These are phyloP conservation scores for Antrozous pallidus DNA, from an alignment of 2,797 vertebrate genomes.

Conservation along the genomic window DNA sequence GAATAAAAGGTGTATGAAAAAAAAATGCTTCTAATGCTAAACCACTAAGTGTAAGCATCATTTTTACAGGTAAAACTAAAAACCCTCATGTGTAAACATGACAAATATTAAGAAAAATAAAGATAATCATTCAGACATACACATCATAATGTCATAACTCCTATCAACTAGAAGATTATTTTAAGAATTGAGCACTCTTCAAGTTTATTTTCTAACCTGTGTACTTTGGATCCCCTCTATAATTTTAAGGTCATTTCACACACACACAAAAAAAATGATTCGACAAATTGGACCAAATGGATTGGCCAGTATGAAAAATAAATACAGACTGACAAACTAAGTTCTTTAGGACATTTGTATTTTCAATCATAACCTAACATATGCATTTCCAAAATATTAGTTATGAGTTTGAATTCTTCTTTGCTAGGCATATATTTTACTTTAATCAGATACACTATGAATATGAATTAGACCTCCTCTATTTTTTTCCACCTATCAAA, in stretches of 20 bases:
- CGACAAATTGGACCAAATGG: neutral
- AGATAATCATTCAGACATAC: neutral
- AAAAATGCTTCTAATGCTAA: neutral
- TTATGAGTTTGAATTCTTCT: constrained; percentile 59
- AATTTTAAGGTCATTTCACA: neutral
- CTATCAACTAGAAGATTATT: neutral
- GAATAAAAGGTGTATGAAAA: neutral
- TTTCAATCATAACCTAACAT: neutral
- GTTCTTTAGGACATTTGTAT: neutral
- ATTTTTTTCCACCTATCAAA: constrained; percentile 69
- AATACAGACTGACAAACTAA: neutral
- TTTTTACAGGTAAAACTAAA: neutral
- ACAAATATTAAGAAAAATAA: neutral
- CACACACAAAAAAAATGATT: neutral
- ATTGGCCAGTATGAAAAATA: neutral
- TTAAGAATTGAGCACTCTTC: neutral
- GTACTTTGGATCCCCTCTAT: neutral
- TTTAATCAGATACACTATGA: constrained; percentile 38
- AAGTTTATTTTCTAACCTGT: neutral
- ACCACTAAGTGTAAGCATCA: neutral
- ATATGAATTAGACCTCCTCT: constrained; percentile 58
- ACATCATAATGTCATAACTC: neutral
- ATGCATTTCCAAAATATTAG: constrained; percentile 24
- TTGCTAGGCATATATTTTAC: constrained; percentile 36
- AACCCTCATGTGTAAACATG: neutral